Evolutionary conservation across 2,797 vertebrate genomes (phyloP).

Genomic region (Megalops cyprinoides): DNA sequence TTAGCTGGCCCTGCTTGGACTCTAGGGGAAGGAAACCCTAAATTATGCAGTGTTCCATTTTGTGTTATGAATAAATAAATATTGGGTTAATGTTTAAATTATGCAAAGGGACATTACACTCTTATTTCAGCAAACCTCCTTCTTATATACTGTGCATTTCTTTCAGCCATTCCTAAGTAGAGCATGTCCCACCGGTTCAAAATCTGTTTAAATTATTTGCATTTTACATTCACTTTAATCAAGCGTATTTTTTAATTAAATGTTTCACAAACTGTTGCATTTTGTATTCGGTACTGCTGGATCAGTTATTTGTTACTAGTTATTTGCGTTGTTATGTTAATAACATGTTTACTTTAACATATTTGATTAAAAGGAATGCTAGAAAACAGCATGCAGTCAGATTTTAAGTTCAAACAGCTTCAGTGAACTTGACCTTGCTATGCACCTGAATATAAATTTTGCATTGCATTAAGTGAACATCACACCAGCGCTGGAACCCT

Average conservation of each 20-base stretch:
- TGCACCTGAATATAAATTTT: no score
- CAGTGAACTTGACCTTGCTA: no score
- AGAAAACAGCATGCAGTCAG: background rate
- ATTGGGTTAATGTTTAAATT: background rate
- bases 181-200: background rate
- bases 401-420: no score
- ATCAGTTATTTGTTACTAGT: no score
- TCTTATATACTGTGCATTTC: background rate
- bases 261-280: background rate
- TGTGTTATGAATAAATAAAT: constrained; percentile 16
- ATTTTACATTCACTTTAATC: background rate
- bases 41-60: constrained; percentile 19
- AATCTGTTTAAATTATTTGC: no score
- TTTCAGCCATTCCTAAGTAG: background rate
- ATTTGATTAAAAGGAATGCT: background rate
- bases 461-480: no score
- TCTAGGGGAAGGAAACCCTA: background rate
- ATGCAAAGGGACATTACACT: background rate
- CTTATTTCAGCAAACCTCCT: background rate
- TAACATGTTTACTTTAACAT: background rate
- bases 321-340: background rate
- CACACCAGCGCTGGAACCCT: no score
- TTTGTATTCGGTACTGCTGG: background rate
- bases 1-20: background rate
- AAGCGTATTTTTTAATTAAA: background rate